Evolutionary conservation across 1,140 invertebrate species (phyloP).

Genomic region (Andricus grossulariae): DNA sequence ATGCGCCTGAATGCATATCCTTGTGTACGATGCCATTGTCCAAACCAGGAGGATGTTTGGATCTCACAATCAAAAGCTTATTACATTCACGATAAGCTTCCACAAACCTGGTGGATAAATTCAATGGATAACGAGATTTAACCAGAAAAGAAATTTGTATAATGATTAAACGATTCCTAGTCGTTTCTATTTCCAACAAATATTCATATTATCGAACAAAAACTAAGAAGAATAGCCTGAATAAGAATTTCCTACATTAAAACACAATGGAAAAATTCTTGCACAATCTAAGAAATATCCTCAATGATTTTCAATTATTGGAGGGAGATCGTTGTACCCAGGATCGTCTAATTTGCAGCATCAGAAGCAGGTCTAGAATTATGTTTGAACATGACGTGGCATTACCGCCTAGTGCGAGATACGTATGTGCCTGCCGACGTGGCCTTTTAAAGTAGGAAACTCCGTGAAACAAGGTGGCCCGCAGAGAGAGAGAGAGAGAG

Average conservation of each 20-base stretch:
- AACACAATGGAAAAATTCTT: not conserved
- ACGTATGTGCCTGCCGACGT: slow-evolving; percentile 63
- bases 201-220: no score
- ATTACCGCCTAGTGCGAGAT: slow-evolving; percentile 60
- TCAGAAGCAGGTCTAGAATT: slow-evolving; percentile 56
- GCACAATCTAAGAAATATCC: not conserved
- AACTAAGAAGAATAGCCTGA: no score
- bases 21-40: slow-evolving; percentile 53
- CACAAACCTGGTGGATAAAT: slow-evolving; percentile 52
- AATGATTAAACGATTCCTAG: no score
- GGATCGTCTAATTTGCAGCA: slow-evolving; percentile 15
- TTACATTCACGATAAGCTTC: slow-evolving; percentile 55
- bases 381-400: slow-evolving; percentile 60
- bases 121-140: slow-evolving; percentile 53
- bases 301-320: not conserved
- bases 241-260: not conserved
- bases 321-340: not conserved
- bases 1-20: slow-evolving; percentile 50
- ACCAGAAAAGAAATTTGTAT: no score
- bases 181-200: no score
- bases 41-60: slow-evolving; percentile 56
- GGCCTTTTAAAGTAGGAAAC: slow-evolving; percentile 74
- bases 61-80: slow-evolving; percentile 53
- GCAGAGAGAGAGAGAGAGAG: slow-evolving; percentile 53
- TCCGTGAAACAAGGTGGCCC: slow-evolving; percentile 69